Conservation (phyloP, 2,888 invertebrate genomes). For the Erannis defoliaria region DNA sequence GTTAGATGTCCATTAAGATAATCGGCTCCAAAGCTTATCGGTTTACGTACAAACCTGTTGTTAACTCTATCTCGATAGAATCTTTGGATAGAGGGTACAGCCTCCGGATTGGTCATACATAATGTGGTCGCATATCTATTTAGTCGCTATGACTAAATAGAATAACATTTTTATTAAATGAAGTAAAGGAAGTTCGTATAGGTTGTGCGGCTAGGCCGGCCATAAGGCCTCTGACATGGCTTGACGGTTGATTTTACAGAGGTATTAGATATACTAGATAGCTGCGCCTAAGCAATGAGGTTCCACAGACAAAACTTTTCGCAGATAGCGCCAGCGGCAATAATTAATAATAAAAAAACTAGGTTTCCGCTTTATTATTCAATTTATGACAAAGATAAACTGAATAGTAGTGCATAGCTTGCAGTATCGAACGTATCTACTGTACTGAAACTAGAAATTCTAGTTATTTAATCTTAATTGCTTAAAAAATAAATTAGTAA, state of each 20-base stretch:
- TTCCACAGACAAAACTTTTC: too few relatives aligned
- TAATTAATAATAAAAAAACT: neutral
- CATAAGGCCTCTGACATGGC: too few relatives aligned
- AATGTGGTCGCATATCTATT: neutral
- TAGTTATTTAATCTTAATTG: constrained; percentile 20
- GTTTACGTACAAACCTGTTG: constrained; percentile 17
- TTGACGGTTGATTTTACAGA: neutral
- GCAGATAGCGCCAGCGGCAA: too few relatives aligned
- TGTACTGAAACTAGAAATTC: constrained; percentile 15
- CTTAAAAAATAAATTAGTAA: constrained; percentile 8
- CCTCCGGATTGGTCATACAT: neutral
- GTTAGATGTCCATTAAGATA: constrained; percentile 19
- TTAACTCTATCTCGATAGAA: constrained; percentile 1
- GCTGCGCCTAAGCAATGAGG: too few relatives aligned
- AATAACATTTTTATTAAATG: too few relatives aligned
- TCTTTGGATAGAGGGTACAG: neutral
- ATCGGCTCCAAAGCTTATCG: constrained; percentile 9
- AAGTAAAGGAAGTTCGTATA: too few relatives aligned
- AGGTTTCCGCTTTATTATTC: constrained; percentile 5
- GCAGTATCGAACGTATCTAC: constrained; percentile 11
- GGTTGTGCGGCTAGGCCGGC: too few relatives aligned
- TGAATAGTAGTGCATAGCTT: constrained; percentile 11
- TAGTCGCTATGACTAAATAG: neutral
- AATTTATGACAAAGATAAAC: constrained; percentile 23
- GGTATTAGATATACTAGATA: too few relatives aligned